These are phyloP conservation scores for Andrena minutula DNA, from an alignment of 2,888 invertebrate species.

Conservation along the genomic window DNA sequence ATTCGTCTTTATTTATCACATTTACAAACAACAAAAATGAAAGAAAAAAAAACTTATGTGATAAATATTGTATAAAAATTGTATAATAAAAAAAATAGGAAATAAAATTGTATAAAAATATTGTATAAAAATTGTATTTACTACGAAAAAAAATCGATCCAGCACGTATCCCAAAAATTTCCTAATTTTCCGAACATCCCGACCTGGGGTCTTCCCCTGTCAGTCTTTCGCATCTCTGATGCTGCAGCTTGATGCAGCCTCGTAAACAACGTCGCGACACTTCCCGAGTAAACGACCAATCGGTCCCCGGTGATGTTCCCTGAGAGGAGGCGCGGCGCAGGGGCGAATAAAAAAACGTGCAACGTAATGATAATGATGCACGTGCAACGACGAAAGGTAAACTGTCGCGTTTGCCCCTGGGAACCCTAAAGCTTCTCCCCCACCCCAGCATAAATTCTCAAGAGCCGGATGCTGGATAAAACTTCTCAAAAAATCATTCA, in stretches of 20 bases:
- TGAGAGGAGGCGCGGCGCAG: slow-evolving; percentile 21
- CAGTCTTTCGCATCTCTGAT: slow-evolving; percentile 9
- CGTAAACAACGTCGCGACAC: slow-evolving; percentile 57
- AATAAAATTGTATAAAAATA: no score
- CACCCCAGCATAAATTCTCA: slow-evolving; percentile 21
- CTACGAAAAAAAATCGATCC: no score
- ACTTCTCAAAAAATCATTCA: neutral
- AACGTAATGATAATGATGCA: slow-evolving; percentile 59
- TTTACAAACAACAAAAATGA: no score
- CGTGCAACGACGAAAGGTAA: slow-evolving; percentile 56
- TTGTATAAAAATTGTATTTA: no score
- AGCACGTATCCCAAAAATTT: no score
- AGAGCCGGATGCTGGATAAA: neutral
- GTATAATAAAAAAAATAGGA: no score
- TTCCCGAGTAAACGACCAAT: slow-evolving; percentile 60
- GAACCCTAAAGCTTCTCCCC: slow-evolving; percentile 33
- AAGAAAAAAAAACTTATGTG: no score
- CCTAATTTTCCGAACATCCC: neutral
- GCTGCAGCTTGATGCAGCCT: slow-evolving; percentile 40
- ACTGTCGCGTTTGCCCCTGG: slow-evolving; percentile 46
- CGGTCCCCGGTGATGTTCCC: slow-evolving; percentile 57
- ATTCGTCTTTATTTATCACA: no score
- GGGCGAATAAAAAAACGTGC: slow-evolving; percentile 25
- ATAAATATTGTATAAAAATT: no score
- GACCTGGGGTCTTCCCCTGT: neutral